phyloP scores from a whole-genome alignment of 2,888 invertebrate genomes.

The Caenorhabditis uteleia region DNA sequence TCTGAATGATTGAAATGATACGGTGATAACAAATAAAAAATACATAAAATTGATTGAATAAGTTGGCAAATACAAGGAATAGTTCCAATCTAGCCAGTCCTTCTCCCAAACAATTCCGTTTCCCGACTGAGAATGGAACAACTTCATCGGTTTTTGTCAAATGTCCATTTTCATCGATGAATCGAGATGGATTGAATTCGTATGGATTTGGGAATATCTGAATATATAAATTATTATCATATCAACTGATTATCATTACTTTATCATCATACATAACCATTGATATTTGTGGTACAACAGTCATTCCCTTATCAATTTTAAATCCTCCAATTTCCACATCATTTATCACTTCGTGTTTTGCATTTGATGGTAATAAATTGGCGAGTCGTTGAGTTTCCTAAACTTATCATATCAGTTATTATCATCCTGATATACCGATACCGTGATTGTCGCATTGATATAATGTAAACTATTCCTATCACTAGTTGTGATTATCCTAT shows the following conservation, averaged over 20 bases:
- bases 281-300: conserved; percentile 42
- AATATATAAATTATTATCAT: not conserved
- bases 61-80: conserved; percentile 43
- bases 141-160: conserved; percentile 36
- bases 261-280: conserved; percentile 38
- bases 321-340: conserved; percentile 28
- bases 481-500: conserved; percentile 31
- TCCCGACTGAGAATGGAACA: conserved; percentile 49
- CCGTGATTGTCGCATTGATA: conserved; percentile 39
- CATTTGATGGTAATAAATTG: conserved; percentile 45
- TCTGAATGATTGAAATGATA: no score
- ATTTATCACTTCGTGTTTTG: conserved; percentile 12
- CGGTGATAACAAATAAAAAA: not conserved
- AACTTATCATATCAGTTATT: no score
- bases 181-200: conserved; percentile 32
- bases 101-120: conserved; percentile 48
- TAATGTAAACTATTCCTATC: conserved; percentile 35
- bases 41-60: conserved; percentile 41
- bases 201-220: conserved; percentile 42
- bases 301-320: conserved; percentile 28
- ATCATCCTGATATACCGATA: conserved; percentile 14
- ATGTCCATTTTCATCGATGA: conserved; percentile 23
- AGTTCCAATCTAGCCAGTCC: conserved; percentile 44
- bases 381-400: conserved; percentile 45
- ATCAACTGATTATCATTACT: no score